Conservation (phyloP, 2,888 invertebrate genomes). For the Tenodera sinensis region DNA sequence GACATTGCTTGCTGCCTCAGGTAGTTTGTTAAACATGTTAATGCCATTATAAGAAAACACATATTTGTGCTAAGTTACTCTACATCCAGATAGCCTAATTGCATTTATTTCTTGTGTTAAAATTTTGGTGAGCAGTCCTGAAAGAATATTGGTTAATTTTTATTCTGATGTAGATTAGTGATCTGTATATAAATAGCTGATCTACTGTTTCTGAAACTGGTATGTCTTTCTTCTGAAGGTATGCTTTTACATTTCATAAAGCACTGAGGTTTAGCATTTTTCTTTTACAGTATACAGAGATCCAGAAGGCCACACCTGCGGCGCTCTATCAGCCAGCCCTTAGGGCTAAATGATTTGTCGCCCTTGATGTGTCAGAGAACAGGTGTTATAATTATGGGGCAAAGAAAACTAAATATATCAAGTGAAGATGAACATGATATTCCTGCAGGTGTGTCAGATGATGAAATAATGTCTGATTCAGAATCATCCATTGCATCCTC, state of each 20-base stretch:
- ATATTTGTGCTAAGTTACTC: too few species aligned
- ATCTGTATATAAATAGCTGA: too few species aligned
- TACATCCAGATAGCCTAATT: too few species aligned
- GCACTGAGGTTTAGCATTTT: neutral
- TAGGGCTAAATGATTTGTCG: slow-evolving; percentile 58
- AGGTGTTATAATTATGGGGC: slow-evolving; percentile 8
- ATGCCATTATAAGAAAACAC: too few species aligned
- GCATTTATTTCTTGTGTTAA: too few species aligned
- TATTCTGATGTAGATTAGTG: too few species aligned
- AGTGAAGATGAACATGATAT: slow-evolving; percentile 58
- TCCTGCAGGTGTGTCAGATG: slow-evolving; percentile 48
- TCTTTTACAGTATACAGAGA: slow-evolving; percentile 18
- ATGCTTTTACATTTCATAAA: neutral
- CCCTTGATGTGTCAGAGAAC: slow-evolving; percentile 54
- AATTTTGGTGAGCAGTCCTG: too few species aligned
- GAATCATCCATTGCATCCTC: slow-evolving; percentile 54
- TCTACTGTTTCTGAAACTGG: neutral
- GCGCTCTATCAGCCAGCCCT: slow-evolving; percentile 67
- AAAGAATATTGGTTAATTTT: too few species aligned
- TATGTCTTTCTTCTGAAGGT: neutral
- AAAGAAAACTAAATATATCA: slow-evolving; percentile 40
- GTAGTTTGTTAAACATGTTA: too few species aligned
- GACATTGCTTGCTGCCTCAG: too few species aligned
- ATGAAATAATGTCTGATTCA: slow-evolving; percentile 55
- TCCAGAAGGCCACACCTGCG: slow-evolving; percentile 40